Percentiles rank a stretch among this genome's conserved stretches.
Evolutionary conservation across 2,888 invertebrate species (phyloP).

Genomic region (Agrotis puta): DNA sequence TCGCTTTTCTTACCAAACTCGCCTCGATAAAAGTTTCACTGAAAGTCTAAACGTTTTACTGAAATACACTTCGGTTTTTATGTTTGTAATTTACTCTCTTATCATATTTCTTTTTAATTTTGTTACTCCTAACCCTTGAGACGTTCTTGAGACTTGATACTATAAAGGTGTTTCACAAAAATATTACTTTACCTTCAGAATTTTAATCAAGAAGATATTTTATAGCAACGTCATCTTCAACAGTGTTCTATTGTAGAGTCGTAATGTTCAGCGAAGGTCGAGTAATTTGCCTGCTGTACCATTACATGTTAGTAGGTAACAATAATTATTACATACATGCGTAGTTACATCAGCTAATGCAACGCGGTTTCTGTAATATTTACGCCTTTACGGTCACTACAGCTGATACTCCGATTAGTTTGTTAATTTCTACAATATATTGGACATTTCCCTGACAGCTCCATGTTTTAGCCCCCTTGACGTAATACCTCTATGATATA

Average conservation of each 20-base stretch:
- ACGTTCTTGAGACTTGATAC: slow-evolving; percentile 26
- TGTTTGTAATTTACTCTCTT: slow-evolving; percentile 20
- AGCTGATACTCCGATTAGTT: slow-evolving; percentile 51
- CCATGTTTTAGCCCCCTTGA: slow-evolving; percentile 35
- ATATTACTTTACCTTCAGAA: slow-evolving; percentile 2
- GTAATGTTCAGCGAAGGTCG: slow-evolving; percentile 36
- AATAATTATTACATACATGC: slow-evolving; percentile 59
- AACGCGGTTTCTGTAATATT: slow-evolving; percentile 46
- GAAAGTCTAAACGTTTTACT: slow-evolving; percentile 1
- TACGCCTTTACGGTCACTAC: slow-evolving; percentile 54
- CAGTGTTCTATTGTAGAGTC: background rate
- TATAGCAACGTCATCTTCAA: slow-evolving; percentile 17
- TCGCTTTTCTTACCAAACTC: background rate
- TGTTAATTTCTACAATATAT: slow-evolving; percentile 47
- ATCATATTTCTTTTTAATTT: slow-evolving; percentile 32
- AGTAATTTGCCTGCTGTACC: slow-evolving; percentile 6
- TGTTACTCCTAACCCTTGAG: slow-evolving; percentile 30
- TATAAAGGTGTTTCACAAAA: slow-evolving; percentile 6
- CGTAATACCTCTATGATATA: slow-evolving; percentile 46
- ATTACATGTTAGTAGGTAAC: slow-evolving; percentile 8
- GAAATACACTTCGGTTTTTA: background rate
- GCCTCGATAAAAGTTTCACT: slow-evolving; percentile 22
- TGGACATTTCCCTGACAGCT: slow-evolving; percentile 47
- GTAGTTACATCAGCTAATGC: slow-evolving; percentile 65
- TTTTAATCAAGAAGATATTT: background rate